These are phyloP conservation scores for Sylvilagus bachmani DNA, from an alignment of 2,113 vertebrate genomes.

Conservation along the genomic window DNA sequence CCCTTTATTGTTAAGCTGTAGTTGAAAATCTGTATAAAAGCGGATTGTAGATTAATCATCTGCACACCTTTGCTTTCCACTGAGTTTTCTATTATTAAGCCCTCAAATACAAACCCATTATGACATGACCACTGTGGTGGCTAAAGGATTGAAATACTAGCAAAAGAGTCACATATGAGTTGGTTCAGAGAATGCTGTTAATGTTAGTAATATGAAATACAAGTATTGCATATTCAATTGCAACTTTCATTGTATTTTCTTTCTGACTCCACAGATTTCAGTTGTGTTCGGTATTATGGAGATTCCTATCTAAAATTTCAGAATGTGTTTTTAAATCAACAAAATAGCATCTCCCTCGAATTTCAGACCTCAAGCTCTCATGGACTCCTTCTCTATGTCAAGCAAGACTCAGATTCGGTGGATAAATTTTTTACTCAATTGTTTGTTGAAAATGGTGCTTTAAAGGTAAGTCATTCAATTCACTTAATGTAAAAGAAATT, in stretches of 20 bases:
- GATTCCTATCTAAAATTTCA: slow-evolving; percentile 92
- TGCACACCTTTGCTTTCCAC: background rate
- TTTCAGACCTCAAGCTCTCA: slow-evolving; percentile 87
- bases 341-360: slow-evolving; percentile 89
- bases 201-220: background rate
- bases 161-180: background rate
- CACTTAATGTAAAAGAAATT: background rate
- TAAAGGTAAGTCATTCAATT: slow-evolving; percentile 88
- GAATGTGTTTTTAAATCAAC: slow-evolving; percentile 84
- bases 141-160: background rate
- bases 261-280: slow-evolving; percentile 85
- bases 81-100: background rate
- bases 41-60: background rate
- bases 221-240: background rate
- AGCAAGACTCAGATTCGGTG: slow-evolving; percentile 82
- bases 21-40: slow-evolving; percentile 21
- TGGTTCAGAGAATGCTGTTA: background rate
- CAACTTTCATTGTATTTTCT: slow-evolving; percentile 17
- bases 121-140: background rate
- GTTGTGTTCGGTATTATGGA: slow-evolving; percentile 87
- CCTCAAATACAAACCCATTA: background rate
- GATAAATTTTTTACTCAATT: slow-evolving; percentile 89
- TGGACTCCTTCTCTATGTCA: slow-evolving; percentile 90
- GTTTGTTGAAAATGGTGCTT: slow-evolving; percentile 87
- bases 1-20: background rate